Evolutionary conservation across 1,140 invertebrate species (phyloP).

Genomic region (Trialeurodes vaporariorum): DNA sequence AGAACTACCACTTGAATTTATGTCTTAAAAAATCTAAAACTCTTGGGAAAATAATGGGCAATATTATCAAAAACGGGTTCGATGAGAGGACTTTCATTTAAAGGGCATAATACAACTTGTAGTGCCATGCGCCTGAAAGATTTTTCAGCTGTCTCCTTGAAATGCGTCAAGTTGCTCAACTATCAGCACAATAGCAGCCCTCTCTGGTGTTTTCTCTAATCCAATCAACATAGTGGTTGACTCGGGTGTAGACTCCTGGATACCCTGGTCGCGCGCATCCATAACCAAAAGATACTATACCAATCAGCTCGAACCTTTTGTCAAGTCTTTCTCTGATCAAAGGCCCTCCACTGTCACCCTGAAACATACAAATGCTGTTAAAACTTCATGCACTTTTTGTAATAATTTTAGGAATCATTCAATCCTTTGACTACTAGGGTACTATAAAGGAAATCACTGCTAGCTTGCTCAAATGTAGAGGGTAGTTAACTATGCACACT

Average conservation of each 20-base stretch:
- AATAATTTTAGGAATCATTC: background rate
- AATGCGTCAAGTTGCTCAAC: background rate
- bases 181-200: background rate
- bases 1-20: too few relatives aligned
- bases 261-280: constrained; percentile 58
- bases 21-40: too few relatives aligned
- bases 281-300: background rate
- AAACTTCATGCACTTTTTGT: background rate
- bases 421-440: background rate
- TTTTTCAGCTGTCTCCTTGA: too few relatives aligned
- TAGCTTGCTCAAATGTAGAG: too few relatives aligned
- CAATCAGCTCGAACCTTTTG: constrained; percentile 17
- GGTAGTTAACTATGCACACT: too few relatives aligned
- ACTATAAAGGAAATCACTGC: too few relatives aligned
- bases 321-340: constrained; percentile 12
- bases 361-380: too few relatives aligned
- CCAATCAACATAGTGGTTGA: constrained; percentile 63
- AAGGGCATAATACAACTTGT: too few relatives aligned
- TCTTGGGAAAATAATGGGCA: too few relatives aligned
- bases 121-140: too few relatives aligned
- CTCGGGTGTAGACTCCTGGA: constrained; percentile 68
- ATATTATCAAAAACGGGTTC: too few relatives aligned
- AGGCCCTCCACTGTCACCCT: constrained; percentile 21
- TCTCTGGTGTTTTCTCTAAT: constrained; percentile 45
- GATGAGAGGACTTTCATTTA: too few relatives aligned